Percentiles rank a stretch among this genome's conserved stretches.
phyloP scores from a whole-genome alignment of 23 tunicate species.

The Diplosoma virens region DNA sequence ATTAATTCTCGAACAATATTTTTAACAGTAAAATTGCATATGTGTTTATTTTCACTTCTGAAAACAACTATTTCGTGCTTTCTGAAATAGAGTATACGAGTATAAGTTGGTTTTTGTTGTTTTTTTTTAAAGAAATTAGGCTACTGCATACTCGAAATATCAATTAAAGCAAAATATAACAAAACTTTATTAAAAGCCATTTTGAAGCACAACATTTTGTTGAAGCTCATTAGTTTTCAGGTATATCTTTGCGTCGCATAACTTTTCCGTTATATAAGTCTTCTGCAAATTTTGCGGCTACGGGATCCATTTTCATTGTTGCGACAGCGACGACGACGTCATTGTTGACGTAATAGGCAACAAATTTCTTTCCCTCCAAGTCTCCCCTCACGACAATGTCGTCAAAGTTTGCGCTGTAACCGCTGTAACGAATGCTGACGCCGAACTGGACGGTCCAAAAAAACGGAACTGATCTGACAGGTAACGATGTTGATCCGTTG shows the following conservation, averaged over 20 bases:
- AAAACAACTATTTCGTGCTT: too few species aligned
- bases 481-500: background rate
- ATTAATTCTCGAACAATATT: too few species aligned
- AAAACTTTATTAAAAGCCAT: too few species aligned
- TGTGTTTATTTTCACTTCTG: too few species aligned
- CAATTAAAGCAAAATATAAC: too few species aligned
- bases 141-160: too few species aligned
- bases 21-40: too few species aligned
- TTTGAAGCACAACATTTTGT: too few species aligned
- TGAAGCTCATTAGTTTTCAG: background rate
- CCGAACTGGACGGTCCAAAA: slow-evolving; percentile 94
- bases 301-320: slow-evolving; percentile 70
- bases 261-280: slow-evolving; percentile 25
- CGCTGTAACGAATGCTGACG: slow-evolving; percentile 68
- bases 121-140: too few species aligned
- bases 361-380: slow-evolving; percentile 52
- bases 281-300: slow-evolving; percentile 80
- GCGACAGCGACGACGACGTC: slow-evolving; percentile 74
- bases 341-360: slow-evolving; percentile 63
- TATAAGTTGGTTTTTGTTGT: too few species aligned
- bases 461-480: slow-evolving; percentile 65
- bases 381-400: slow-evolving; percentile 44
- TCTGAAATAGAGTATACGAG: too few species aligned
- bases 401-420: slow-evolving; percentile 44
- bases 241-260: slow-evolving; percentile 32